Percentiles rank a stretch among this genome's conserved stretches.
These are phyloP conservation scores for Anomalospiza imberbis DNA, from an alignment of 2,797 vertebrate species.

Conservation along the genomic window DNA sequence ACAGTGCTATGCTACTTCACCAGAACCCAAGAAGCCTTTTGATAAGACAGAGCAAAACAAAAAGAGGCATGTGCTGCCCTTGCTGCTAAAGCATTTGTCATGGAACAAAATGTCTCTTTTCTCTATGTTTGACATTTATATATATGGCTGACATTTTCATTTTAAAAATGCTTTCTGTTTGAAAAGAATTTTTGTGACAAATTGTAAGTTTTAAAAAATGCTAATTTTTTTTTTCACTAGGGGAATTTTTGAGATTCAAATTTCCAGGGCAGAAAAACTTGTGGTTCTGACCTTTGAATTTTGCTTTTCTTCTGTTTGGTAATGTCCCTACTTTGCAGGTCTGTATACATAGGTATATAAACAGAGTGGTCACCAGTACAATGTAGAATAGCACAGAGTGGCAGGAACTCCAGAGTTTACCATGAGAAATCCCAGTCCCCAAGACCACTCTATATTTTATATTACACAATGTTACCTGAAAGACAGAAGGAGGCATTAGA, in stretches of 20 bases:
- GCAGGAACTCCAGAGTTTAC: not conserved
- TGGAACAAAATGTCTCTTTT: not conserved
- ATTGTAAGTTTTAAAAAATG: not conserved
- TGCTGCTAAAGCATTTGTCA: not conserved
- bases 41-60: not conserved
- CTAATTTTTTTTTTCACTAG: fast-evolving
- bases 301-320: not conserved
- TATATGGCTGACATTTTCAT: not conserved
- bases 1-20: not conserved
- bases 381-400: not conserved
- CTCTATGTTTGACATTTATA: not conserved
- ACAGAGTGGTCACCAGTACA: not conserved
- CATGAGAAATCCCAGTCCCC: not conserved
- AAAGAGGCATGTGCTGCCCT: not conserved
- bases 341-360: not conserved
- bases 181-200: not conserved
- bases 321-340: not conserved
- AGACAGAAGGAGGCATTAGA: not conserved
- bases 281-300: not conserved
- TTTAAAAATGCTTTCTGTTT: not conserved
- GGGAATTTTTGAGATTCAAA: not conserved
- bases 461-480: not conserved
- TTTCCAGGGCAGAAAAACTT: not conserved
- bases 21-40: not conserved
- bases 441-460: not conserved